Evolutionary conservation across 2,113 vertebrate species (phyloP).

Genomic region (Circaetus gallicus): DNA sequence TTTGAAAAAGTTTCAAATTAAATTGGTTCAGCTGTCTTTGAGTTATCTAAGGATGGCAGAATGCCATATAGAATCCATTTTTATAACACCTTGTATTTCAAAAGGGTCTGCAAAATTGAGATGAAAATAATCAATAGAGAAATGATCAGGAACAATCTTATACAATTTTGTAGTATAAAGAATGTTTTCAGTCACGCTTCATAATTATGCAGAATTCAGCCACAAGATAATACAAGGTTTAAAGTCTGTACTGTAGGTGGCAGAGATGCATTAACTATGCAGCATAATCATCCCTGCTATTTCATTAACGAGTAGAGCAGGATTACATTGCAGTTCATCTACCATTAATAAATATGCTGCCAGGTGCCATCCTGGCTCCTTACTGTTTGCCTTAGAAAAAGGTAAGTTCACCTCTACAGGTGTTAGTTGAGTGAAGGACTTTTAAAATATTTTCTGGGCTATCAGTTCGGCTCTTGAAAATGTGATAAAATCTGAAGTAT

Average conservation of each 20-base stretch:
- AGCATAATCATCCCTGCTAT: neutral
- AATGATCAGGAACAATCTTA: neutral
- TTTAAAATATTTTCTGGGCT: neutral
- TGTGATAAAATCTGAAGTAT: neutral
- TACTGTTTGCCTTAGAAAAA: neutral
- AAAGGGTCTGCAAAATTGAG: neutral
- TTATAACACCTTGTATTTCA: neutral
- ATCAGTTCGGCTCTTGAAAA: neutral
- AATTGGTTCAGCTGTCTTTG: neutral
- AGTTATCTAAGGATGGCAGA: neutral
- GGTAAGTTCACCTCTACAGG: neutral
- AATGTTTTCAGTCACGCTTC: neutral
- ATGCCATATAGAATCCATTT: neutral
- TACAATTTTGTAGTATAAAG: fast-evolving
- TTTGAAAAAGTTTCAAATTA: neutral
- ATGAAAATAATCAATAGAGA: neutral
- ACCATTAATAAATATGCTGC: neutral
- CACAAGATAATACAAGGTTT: neutral
- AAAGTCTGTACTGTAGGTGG: slow-evolving; percentile 33
- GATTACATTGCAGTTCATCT: neutral
- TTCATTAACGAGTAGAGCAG: neutral
- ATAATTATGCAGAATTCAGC: neutral
- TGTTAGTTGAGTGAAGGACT: neutral
- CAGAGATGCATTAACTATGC: slow-evolving; percentile 30
- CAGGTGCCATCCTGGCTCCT: neutral